These are phyloP conservation scores for Gadopsis marmoratus DNA, from an alignment of 2,797 vertebrate genomes.

Conservation along the genomic window DNA sequence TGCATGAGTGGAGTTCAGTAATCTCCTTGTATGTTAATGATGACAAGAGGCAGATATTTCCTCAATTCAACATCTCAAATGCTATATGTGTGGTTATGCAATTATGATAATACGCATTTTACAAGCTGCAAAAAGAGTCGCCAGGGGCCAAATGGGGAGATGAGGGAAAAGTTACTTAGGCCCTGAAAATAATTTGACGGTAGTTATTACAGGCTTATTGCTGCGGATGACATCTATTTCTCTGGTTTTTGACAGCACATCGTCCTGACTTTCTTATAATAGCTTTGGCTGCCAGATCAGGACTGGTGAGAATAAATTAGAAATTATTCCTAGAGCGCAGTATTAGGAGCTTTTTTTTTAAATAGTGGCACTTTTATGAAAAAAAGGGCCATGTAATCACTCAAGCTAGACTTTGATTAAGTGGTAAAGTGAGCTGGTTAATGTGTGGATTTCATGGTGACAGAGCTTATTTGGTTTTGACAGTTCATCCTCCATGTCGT, in stretches of 20 bases:
- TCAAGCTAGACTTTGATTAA: constrained; percentile 75
- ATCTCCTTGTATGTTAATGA: constrained; percentile 63
- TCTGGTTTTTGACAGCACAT: constrained; percentile 74
- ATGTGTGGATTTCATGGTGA: constrained; percentile 68
- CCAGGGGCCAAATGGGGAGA: constrained; percentile 61
- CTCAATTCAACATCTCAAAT: constrained; percentile 53
- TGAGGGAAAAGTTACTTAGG: constrained; percentile 65
- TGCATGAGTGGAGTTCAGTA: constrained; percentile 39
- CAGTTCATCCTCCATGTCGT: constrained; percentile 53
- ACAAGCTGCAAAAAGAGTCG: constrained; percentile 64
- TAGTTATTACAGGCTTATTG: constrained; percentile 79
- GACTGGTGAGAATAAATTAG: constrained; percentile 75
- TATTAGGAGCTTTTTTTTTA: constrained; percentile 65
- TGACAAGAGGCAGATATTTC: constrained; percentile 45
- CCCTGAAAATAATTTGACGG: constrained; percentile 74
- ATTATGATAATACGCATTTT: constrained; percentile 73
- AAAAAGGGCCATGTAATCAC: constrained; percentile 64
- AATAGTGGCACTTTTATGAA: constrained; percentile 66
- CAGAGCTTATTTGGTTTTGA: constrained; percentile 65
- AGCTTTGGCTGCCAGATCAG: constrained; percentile 75
- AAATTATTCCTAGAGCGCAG: constrained; percentile 72
- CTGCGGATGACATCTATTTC: constrained; percentile 76
- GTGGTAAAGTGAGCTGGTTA: constrained; percentile 60
- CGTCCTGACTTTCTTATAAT: constrained; percentile 73
- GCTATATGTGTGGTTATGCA: constrained; percentile 60